phyloP scores from a whole-genome alignment of 37 sponge, comb jelly and placozoan genomes.

The Ianthella basta region DNA sequence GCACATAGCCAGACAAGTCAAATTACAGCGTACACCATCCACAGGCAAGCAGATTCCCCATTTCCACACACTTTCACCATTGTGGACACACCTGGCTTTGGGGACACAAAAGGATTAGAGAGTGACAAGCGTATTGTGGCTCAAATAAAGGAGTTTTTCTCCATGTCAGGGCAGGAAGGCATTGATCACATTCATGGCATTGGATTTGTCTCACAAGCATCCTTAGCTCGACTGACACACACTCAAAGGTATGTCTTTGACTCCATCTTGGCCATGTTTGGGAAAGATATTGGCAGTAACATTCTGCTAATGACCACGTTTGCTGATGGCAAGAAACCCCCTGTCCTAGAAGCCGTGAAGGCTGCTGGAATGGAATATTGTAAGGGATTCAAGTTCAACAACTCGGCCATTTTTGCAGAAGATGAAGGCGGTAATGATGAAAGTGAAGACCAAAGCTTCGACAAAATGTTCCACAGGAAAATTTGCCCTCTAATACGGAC shows the following conservation, averaged over 20 bases:
- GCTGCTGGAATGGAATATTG: slow-evolving; percentile 39
- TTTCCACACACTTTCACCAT: slow-evolving; percentile 52
- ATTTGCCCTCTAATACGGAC: no score
- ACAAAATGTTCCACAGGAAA: slow-evolving; percentile 62
- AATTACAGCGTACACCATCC: slow-evolving; percentile 65
- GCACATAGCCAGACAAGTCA: slow-evolving; percentile 36
- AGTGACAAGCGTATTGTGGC: slow-evolving; percentile 39
- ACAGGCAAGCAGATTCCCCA: slow-evolving; percentile 25
- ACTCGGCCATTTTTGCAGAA: slow-evolving; percentile 59
- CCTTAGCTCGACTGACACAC: slow-evolving; percentile 51
- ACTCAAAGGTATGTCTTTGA: slow-evolving; percentile 64
- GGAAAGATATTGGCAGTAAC: slow-evolving; percentile 55
- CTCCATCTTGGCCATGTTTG: slow-evolving; percentile 62
- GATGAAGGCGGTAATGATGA: not conserved
- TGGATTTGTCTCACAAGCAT: slow-evolving; percentile 62
- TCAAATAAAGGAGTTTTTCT: slow-evolving; percentile 61
- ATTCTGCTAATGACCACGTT: slow-evolving; percentile 67
- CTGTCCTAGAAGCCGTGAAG: slow-evolving; percentile 50
- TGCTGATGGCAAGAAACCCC: slow-evolving; percentile 57
- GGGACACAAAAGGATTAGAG: slow-evolving; percentile 47
- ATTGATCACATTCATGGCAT: slow-evolving; percentile 64
- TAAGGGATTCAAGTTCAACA: slow-evolving; percentile 57
- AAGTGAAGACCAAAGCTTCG: not conserved
- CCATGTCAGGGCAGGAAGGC: slow-evolving; percentile 23
- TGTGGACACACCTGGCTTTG: slow-evolving; percentile 74